Percentiles rank a stretch among this genome's conserved stretches.
Conservation (phyloP, 1,140 invertebrate genomes). For the Apis florea region DNA sequence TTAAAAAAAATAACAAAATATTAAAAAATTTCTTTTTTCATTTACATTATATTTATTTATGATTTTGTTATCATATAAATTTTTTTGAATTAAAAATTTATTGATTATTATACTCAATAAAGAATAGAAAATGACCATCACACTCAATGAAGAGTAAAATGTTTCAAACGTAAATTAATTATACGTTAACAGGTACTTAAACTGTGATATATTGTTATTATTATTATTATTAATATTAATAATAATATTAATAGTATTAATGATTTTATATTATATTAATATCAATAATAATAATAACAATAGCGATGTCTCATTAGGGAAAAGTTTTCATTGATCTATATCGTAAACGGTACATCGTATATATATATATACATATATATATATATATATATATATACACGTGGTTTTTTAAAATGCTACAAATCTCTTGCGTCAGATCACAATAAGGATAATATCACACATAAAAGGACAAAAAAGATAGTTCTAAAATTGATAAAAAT, state of each 20-base stretch:
- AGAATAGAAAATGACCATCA: conserved; percentile 44
- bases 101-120: conserved; percentile 72
- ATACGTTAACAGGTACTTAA: conserved; percentile 47
- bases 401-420: conserved; percentile 20
- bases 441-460: conserved; percentile 44
- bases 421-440: conserved; percentile 22
- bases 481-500: conserved; percentile 31
- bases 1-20: neutral
- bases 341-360: neutral
- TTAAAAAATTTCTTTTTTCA: conserved; percentile 9
- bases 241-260: neutral
- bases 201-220: conserved; percentile 12
- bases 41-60: conserved; percentile 7
- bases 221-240: too few species aligned
- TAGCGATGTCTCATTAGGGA: neutral
- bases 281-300: conserved; percentile 16
- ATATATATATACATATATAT: too few species aligned
- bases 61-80: conserved; percentile 9
- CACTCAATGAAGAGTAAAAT: conserved; percentile 64
- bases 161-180: conserved; percentile 40
- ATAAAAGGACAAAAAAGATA: conserved; percentile 1
- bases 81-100: conserved; percentile 29
- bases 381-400: too few species aligned
- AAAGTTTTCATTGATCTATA: neutral
- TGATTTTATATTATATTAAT: conserved; percentile 26